Conservation (phyloP, 2,797 vertebrate genomes). For the Sebastes iracundus region DNA sequence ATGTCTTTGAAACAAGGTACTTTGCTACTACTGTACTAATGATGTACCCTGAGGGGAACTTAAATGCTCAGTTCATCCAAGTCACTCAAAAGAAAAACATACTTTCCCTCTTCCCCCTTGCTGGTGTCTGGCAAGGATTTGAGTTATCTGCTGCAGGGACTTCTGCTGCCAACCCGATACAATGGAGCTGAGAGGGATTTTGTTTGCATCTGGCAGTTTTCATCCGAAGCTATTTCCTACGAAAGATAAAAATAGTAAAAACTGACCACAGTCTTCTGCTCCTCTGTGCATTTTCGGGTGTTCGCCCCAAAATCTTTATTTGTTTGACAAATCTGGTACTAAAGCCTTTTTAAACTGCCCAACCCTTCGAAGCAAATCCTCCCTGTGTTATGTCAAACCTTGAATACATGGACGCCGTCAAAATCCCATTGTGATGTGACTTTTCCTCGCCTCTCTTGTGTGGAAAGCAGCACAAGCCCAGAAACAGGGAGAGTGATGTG, state of each 20-base stretch:
- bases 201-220: slow-evolving; percentile 47
- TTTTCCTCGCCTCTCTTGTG: slow-evolving; percentile 29
- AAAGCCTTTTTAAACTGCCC: neutral
- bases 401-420: neutral
- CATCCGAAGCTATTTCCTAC: slow-evolving; percentile 39
- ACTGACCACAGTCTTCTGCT: slow-evolving; percentile 34
- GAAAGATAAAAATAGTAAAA: slow-evolving; percentile 59
- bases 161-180: slow-evolving; percentile 44
- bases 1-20: slow-evolving; percentile 8
- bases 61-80: slow-evolving; percentile 43
- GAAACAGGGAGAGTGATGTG: slow-evolving; percentile 22
- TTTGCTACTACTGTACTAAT: slow-evolving; percentile 21
- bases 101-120: slow-evolving; percentile 36
- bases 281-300: neutral
- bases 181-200: slow-evolving; percentile 42
- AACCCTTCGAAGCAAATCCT: neutral
- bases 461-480: slow-evolving; percentile 36
- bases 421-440: neutral
- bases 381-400: neutral
- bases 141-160: slow-evolving; percentile 46
- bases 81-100: slow-evolving; percentile 10
- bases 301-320: neutral
- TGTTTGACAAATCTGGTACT: neutral
- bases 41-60: slow-evolving; percentile 33
- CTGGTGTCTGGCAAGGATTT: slow-evolving; percentile 43